Evolutionary conservation across 2,888 invertebrate species (phyloP).

Genomic region (Troides aeacus): DNA sequence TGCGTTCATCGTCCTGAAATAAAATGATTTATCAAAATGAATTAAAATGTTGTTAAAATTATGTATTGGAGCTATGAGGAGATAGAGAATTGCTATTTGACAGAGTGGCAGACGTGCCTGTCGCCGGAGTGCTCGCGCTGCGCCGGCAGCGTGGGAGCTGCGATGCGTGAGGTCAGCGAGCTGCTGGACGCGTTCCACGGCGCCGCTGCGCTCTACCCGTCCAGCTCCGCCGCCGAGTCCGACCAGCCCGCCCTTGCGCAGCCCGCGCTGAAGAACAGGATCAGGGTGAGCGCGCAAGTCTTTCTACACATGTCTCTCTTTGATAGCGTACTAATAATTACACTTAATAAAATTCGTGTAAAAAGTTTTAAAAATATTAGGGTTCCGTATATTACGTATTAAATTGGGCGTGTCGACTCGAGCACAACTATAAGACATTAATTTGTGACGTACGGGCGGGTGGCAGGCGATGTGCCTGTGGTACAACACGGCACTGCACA

Average conservation of each 20-base stretch:
- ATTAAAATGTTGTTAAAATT: no score
- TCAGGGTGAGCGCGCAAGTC: conserved; percentile 70
- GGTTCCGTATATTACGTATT: no score
- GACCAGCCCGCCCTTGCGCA: conserved; percentile 86
- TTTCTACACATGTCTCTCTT: background rate
- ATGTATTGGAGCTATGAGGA: no score
- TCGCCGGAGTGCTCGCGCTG: conserved; percentile 86
- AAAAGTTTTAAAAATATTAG: no score
- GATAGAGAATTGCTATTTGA: conserved; percentile 3
- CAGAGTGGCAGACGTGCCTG: conserved; percentile 80
- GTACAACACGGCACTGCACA: conserved; percentile 93
- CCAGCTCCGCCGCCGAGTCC: conserved; percentile 87
- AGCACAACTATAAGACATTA: no score
- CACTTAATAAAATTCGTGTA: no score
- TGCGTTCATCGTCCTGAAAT: no score
- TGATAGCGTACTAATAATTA: no score
- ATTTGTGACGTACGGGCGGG: no score
- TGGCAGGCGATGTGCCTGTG: conserved; percentile 90
- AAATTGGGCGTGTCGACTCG: no score
- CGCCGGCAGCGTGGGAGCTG: conserved; percentile 85
- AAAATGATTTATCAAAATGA: no score
- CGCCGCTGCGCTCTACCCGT: conserved; percentile 91
- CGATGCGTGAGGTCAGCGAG: conserved; percentile 86
- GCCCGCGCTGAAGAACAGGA: conserved; percentile 82
- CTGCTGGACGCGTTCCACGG: conserved; percentile 86